A percentile compares a stretch with the other conserved stretches of the same genome.
Conservation (phyloP, 2,888 invertebrate genomes). For the Prosapia bicincta region DNA sequence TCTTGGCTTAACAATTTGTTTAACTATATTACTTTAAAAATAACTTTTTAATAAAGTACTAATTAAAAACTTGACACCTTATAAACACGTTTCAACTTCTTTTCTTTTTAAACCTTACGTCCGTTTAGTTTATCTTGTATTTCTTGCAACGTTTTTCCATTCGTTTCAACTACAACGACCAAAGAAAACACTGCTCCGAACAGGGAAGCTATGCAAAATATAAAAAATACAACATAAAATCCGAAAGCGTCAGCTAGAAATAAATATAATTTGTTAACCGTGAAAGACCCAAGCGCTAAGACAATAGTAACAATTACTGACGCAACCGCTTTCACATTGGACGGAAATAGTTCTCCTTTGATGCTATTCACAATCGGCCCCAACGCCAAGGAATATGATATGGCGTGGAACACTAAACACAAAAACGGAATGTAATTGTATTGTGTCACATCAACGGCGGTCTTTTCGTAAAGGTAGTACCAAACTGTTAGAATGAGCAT, state of each 20-base stretch:
- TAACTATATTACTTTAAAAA: no score
- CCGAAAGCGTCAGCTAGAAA: constrained; percentile 55
- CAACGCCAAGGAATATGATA: constrained; percentile 56
- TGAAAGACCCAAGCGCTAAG: constrained; percentile 55
- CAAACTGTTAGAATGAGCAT: constrained; percentile 32
- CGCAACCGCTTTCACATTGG: constrained; percentile 59
- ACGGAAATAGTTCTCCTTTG: constrained; percentile 61
- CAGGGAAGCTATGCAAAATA: not conserved
- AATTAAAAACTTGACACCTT: no score
- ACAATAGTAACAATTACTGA: constrained; percentile 56
- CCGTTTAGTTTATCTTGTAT: not conserved
- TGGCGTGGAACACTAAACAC: constrained; percentile 56
- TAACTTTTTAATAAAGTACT: no score
- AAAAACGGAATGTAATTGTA: constrained; percentile 43
- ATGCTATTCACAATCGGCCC: constrained; percentile 60
- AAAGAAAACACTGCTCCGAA: not conserved
- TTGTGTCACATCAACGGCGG: constrained; percentile 25
- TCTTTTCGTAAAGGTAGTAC: constrained; percentile 30
- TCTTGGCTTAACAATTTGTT: no score
- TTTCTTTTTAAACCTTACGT: not conserved
- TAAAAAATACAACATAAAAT: constrained; percentile 54
- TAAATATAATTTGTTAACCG: constrained; percentile 58
- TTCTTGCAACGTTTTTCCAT: not conserved
- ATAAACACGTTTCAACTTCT: not conserved
- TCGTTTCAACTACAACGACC: not conserved